phyloP scores from a whole-genome alignment of 2,888 invertebrate genomes.

The Pachliopta kotzebuea region DNA sequence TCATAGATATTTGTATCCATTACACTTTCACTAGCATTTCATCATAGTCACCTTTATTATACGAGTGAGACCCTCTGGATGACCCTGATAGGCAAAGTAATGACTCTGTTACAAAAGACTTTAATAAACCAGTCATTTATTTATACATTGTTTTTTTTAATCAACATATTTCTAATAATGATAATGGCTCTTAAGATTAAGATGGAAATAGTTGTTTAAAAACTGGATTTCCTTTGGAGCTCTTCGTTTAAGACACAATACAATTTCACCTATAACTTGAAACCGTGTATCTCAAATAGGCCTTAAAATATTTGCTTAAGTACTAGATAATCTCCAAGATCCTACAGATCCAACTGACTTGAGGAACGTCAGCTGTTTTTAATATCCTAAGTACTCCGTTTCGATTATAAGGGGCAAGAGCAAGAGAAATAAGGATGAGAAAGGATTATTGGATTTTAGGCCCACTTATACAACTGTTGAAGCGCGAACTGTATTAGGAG shows the following conservation, averaged over 20 bases:
- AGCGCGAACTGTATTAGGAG: constrained; percentile 4
- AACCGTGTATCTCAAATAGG: background rate
- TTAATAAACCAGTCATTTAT: too few species aligned
- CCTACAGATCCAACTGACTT: constrained; percentile 18
- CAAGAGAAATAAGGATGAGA: background rate
- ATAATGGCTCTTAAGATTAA: too few species aligned
- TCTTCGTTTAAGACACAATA: background rate
- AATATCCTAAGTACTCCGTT: constrained; percentile 19
- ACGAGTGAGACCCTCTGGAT: too few species aligned
- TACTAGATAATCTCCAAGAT: constrained; percentile 10
- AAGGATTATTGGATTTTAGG: constrained; percentile 15
- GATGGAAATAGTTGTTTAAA: too few species aligned
- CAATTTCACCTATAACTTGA: background rate
- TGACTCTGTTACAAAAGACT: too few species aligned
- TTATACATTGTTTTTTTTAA: too few species aligned
- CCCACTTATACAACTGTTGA: constrained; percentile 3
- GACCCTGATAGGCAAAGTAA: too few species aligned
- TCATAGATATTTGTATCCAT: background rate
- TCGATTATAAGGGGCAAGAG: constrained; percentile 14
- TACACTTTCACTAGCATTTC: background rate
- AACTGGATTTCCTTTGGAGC: too few species aligned
- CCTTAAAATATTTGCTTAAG: background rate
- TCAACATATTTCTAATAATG: too few species aligned
- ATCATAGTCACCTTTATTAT: too few species aligned
- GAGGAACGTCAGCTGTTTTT: constrained; percentile 12